phyloP scores from a whole-genome alignment of 2,113 vertebrate species.

The Calyptomena viridis region DNA sequence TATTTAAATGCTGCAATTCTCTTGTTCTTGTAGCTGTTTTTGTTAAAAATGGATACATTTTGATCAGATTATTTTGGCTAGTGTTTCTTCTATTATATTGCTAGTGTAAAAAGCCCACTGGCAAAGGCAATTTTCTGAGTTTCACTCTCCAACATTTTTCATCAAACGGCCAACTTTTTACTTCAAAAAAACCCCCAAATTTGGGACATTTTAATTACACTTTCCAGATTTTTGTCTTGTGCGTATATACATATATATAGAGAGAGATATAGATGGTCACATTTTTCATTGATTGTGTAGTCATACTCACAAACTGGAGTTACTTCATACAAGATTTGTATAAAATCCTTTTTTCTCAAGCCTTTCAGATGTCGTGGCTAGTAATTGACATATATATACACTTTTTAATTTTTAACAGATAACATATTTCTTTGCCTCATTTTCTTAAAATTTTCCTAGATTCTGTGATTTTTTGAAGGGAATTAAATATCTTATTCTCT shows the following conservation, averaged over 20 bases:
- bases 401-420: not conserved
- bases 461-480: not conserved
- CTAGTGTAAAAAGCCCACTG: not conserved
- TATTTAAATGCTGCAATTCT: not conserved
- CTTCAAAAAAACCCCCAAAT: not conserved
- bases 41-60: not conserved
- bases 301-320: not conserved
- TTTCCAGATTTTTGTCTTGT: not conserved
- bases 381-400: not conserved
- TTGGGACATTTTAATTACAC: not conserved
- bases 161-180: not conserved
- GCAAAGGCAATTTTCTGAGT: not conserved
- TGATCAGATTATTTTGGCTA: not conserved
- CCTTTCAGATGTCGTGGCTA: not conserved
- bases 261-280: too few relatives aligned
- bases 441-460: not conserved
- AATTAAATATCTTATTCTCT: not conserved
- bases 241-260: not conserved
- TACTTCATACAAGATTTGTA: not conserved
- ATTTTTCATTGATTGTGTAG: not conserved
- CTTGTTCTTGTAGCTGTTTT: not conserved
- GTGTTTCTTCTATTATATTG: not conserved
- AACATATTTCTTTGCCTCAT: rapidly evolving
- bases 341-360: not conserved
- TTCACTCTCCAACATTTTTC: not conserved